These are phyloP conservation scores for Tychaedon coryphoeus DNA, from an alignment of 2,113 vertebrate genomes.

Conservation along the genomic window DNA sequence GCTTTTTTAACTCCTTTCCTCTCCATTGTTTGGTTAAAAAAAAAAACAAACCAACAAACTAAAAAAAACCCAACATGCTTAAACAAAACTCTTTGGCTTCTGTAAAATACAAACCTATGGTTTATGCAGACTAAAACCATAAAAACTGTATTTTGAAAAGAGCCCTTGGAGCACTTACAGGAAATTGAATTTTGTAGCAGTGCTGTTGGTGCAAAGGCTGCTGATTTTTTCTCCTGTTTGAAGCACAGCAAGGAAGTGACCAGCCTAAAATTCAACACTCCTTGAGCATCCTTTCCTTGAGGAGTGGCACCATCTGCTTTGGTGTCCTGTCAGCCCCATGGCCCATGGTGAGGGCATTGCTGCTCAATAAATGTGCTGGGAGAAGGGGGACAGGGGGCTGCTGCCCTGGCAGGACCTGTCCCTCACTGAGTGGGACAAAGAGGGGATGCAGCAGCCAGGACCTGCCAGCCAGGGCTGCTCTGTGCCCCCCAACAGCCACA, in stretches of 20 bases:
- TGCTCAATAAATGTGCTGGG: rapidly evolving
- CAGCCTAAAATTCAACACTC: not conserved
- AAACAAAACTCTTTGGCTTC: not conserved
- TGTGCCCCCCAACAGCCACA: not conserved
- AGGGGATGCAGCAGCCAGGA: not conserved
- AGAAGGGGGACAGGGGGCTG: not conserved
- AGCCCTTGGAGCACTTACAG: not conserved
- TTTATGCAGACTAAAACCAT: not conserved
- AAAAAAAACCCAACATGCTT: not conserved
- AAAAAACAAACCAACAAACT: too few relatives aligned
- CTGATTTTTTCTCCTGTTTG: not conserved
- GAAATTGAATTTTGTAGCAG: not conserved
- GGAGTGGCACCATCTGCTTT: not conserved
- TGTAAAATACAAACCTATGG: not conserved
- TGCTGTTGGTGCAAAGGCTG: not conserved
- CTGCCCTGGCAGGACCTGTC: not conserved
- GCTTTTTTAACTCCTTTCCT: not conserved
- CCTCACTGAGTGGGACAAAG: not conserved
- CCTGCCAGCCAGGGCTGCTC: not conserved
- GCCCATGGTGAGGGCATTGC: rapidly evolving
- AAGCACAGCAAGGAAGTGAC: not conserved
- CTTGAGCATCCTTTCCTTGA: not conserved
- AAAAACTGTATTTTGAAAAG: not conserved
- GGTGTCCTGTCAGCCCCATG: rapidly evolving
- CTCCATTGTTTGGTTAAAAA: not conserved